Evolutionary conservation across 2,888 invertebrate genomes (phyloP), one percentile per base, ranked within the genome.

Genomic region (Nomada goodeniana): DNA sequence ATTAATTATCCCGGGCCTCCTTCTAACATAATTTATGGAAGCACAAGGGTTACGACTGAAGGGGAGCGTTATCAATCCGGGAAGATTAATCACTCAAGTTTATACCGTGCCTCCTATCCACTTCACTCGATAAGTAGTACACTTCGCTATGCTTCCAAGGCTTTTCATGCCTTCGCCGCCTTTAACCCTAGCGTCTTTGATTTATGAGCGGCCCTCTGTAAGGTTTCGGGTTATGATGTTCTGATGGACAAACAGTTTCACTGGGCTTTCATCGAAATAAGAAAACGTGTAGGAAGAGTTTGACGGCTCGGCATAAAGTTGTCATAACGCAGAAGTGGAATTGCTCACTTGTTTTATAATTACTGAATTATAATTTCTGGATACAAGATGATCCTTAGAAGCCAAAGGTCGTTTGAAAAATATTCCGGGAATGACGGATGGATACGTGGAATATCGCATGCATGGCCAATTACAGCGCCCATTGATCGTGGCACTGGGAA

Each of bases 51-150:
- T 85, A 83, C 86, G 89, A 82, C 80, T 79, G 80, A 85, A 53
- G 86, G 86, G 86, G 86, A 89, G 85, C 88, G 88, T 92, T 91
- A 92, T 93, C 92, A 93, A 93, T 92, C 92, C 89, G 83, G 87
- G 72, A 90, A 93, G 92, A 93, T 93, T 93, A 92, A 93, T 93
- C 92, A 92, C 92, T 90, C 89, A 91, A 92, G 92, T 92, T 92
- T 91, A 91, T 90, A 89, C 87, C 89, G 86, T 7, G 86, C 88
- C 89, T 88, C 88, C 86, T 83, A 88, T 90, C 89, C 91, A 90
- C 90, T 91, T 89, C 89, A 88, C 90, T 90, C 89, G 83, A 83
- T 89, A 90, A 92, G 90, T 89, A 90, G 89, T 89, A 88, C 86
- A 88, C 84, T 81, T 86, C 83, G 85, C 83, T 88, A 84, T 86